phyloP scores from a whole-genome alignment of 2,797 vertebrate species.

The Phoebastria nigripes region DNA sequence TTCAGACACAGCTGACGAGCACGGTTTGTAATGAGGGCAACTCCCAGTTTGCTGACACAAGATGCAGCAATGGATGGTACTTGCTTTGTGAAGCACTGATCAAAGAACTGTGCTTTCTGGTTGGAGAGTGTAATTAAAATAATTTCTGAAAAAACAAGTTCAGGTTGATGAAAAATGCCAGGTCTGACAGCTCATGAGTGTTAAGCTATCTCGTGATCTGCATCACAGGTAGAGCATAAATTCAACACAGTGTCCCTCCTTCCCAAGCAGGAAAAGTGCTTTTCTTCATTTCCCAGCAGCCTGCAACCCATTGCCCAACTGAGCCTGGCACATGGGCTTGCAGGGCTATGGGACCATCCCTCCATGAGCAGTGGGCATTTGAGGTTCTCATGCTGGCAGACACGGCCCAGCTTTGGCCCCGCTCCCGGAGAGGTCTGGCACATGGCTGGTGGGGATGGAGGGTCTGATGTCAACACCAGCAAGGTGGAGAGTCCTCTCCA shows the following conservation, averaged over 20 bases:
- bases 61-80: neutral
- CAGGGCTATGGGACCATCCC: neutral
- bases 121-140: neutral
- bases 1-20: neutral
- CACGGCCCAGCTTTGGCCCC: rapidly evolving
- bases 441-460: neutral
- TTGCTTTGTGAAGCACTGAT: neutral
- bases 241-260: neutral
- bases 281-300: neutral
- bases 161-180: neutral
- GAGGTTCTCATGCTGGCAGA: neutral
- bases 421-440: neutral
- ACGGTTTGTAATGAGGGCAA: neutral
- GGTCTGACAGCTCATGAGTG: neutral
- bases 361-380: rapidly evolving
- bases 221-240: neutral
- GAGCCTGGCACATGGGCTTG: neutral
- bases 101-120: neutral
- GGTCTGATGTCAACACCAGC: neutral
- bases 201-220: neutral
- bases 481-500: neutral
- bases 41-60: neutral
- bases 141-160: neutral
- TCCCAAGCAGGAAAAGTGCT: neutral
- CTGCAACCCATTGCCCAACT: neutral